phyloP scores from a whole-genome alignment of 2,888 invertebrate genomes.

The Petrolisthes manimaculis region DNA sequence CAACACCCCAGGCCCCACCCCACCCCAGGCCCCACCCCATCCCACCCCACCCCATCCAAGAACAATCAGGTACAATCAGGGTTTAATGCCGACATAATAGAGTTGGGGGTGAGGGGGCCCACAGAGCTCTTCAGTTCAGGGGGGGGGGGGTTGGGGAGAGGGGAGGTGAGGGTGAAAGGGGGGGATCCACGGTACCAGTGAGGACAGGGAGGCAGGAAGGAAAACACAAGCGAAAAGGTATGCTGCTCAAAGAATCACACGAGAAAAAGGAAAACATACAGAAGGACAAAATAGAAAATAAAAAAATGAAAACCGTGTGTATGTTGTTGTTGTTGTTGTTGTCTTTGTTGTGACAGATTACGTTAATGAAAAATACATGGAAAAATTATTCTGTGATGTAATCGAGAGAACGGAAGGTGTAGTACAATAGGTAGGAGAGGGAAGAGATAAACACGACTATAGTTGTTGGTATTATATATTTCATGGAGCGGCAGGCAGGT shows the following conservation, averaged over 20 bases:
- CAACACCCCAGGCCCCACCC: background rate
- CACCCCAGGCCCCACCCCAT: background rate
- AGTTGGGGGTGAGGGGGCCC: too few species aligned
- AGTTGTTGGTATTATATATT: too few species aligned
- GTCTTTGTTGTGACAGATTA: too few species aligned
- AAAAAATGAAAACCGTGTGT: too few species aligned
- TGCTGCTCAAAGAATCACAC: background rate
- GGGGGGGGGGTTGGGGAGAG: background rate
- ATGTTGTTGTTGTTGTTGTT: too few species aligned
- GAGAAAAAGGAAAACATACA: background rate
- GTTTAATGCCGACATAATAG: constrained; percentile 54
- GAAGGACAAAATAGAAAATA: background rate
- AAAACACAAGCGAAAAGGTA: background rate
- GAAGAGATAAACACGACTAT: too few species aligned
- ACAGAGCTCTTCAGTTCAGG: too few species aligned
- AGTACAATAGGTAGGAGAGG: too few species aligned
- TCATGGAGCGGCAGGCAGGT: too few species aligned
- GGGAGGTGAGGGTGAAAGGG: background rate
- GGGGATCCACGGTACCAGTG: background rate
- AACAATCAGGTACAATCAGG: constrained; percentile 59
- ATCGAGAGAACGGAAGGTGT: too few species aligned
- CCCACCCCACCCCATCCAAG: constrained; percentile 32
- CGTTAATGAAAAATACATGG: too few species aligned
- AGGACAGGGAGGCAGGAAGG: background rate
- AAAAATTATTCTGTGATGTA: too few species aligned